phyloP scores from a whole-genome alignment of 2,797 vertebrate species.

The Malacoctenus gilli region DNA sequence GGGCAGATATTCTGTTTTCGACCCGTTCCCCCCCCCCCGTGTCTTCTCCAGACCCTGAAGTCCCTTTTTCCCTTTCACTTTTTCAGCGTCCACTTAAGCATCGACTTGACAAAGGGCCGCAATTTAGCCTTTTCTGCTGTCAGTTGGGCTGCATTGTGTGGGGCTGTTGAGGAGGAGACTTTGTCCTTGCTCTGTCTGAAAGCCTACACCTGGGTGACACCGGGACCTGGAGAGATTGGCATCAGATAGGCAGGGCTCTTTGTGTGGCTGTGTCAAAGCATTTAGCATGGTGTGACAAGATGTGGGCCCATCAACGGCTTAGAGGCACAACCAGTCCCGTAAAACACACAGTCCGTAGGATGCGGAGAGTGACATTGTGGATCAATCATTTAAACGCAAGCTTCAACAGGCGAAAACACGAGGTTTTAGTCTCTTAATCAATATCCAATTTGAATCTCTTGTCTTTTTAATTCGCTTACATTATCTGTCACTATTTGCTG shows the following conservation, averaged over 20 bases:
- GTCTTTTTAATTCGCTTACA: conserved; percentile 78
- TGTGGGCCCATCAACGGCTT: conserved; percentile 49
- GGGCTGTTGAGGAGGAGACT: conserved; percentile 44
- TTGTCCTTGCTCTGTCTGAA: conserved; percentile 63
- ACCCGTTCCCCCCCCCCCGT: conserved; percentile 5
- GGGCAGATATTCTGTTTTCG: conserved; percentile 20
- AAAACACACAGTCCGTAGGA: conserved; percentile 47
- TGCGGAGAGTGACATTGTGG: conserved; percentile 69
- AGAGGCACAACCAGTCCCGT: conserved; percentile 34
- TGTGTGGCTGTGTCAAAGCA: conserved; percentile 67
- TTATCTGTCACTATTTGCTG: conserved; percentile 77
- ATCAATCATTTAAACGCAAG: conserved; percentile 78
- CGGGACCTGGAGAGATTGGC: conserved; percentile 61
- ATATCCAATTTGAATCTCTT: conserved; percentile 84
- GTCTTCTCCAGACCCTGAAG: conserved; percentile 15
- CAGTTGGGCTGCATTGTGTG: conserved; percentile 60
- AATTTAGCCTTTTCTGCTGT: conserved; percentile 62
- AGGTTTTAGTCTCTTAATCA: conserved; percentile 76
- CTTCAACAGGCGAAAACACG: conserved; percentile 71
- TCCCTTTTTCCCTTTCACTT: conserved; percentile 13
- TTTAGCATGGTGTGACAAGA: conserved; percentile 68
- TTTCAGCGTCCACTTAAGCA: conserved; percentile 39
- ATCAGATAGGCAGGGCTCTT: conserved; percentile 68
- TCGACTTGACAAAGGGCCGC: conserved; percentile 55
- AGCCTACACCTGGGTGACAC: conserved; percentile 64